Conservation (phyloP, 92 coral and sea anemone species). For the Siderastrea siderea region DNA sequence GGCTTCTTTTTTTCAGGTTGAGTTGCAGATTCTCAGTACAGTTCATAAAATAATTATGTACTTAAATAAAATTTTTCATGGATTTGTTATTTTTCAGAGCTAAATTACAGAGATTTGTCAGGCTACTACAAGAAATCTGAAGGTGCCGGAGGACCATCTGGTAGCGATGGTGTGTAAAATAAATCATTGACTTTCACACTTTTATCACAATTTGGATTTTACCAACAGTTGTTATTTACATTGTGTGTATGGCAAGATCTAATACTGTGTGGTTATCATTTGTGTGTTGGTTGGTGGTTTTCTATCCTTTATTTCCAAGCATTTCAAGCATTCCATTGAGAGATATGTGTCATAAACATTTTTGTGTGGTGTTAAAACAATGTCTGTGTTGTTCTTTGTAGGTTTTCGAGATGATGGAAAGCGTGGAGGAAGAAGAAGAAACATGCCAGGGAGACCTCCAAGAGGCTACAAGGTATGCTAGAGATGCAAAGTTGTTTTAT, state of each 20-base stretch:
- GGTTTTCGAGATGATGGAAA: constrained; percentile 73
- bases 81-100: constrained; percentile 51
- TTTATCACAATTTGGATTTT: too few relatives aligned
- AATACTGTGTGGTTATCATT: too few relatives aligned
- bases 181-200: not conserved
- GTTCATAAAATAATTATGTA: too few relatives aligned
- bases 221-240: too few relatives aligned
- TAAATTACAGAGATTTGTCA: constrained; percentile 86
- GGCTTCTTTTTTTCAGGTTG: too few relatives aligned
- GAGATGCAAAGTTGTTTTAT: not conserved
- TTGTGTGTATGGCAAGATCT: too few relatives aligned
- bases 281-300: too few relatives aligned
- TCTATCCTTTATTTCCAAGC: not conserved
- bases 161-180: not conserved
- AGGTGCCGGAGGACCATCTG: constrained; percentile 72
- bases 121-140: constrained; percentile 92
- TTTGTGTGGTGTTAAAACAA: not conserved
- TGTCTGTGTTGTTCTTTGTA: not conserved
- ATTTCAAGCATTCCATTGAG: too few relatives aligned
- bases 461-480: constrained; percentile 21
- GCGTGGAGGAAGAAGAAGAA: constrained; percentile 32
- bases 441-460: constrained; percentile 22
- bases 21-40: too few relatives aligned
- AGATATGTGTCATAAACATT: too few relatives aligned
- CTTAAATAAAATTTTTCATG: not conserved